Conservation (phyloP, 92 coral and sea anemone species). For the Paragorgia papillata region DNA sequence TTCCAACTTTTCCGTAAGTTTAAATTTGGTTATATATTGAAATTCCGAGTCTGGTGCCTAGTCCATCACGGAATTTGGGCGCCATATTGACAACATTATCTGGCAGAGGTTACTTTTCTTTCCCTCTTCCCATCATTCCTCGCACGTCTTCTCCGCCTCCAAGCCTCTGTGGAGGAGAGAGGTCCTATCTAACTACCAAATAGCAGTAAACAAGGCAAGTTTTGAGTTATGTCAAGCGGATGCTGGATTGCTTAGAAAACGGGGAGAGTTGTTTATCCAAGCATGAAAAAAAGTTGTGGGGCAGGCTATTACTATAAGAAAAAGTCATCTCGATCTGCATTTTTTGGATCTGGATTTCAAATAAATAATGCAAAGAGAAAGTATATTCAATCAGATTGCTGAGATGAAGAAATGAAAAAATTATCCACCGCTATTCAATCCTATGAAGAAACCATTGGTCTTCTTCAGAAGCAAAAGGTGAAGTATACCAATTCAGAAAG, state of each 20-base stretch:
- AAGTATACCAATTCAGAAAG: constrained; percentile 53
- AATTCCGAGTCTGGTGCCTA: no score
- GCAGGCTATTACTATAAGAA: constrained; percentile 44
- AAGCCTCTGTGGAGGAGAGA: no score
- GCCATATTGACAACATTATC: no score
- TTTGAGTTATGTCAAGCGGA: constrained; percentile 15
- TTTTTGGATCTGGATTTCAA: not conserved
- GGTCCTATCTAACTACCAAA: constrained; percentile 31
- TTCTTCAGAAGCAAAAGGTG: constrained; percentile 24
- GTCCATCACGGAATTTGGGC: no score
- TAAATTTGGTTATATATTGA: no score
- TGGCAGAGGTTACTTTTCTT: no score
- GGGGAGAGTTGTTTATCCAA: constrained; percentile 39
- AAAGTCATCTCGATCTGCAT: constrained; percentile 43
- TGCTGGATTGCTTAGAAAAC: constrained; percentile 27
- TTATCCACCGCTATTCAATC: constrained; percentile 19
- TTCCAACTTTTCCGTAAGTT: no score
- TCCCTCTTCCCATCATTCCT: no score
- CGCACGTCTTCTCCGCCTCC: no score
- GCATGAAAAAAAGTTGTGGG: constrained; percentile 45
- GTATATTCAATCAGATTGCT: constrained; percentile 44
- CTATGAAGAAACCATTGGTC: constrained; percentile 16
- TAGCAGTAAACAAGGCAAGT: constrained; percentile 43
- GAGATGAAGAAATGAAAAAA: constrained; percentile 32
- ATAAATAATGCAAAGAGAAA: constrained; percentile 25